Conservation (phyloP, 2,888 invertebrate genomes). For the Callinectes sapidus region DNA sequence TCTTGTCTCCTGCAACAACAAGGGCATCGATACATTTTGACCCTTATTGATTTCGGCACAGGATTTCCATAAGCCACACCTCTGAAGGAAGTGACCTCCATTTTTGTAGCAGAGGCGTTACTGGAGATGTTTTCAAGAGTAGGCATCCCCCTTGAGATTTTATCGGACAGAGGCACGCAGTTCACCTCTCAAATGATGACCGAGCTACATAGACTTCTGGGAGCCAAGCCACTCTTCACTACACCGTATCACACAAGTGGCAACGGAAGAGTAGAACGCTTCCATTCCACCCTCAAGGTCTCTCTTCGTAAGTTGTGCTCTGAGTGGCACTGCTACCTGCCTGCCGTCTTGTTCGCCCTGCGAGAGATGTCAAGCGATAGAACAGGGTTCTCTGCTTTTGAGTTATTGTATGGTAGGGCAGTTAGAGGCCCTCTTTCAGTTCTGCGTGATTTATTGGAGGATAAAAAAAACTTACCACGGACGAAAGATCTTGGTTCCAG, state of each 20-base stretch:
- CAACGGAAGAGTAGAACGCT: not conserved
- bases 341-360: slow-evolving; percentile 41
- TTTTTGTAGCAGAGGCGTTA: not conserved
- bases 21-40: slow-evolving; percentile 19
- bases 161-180: not conserved
- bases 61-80: not conserved
- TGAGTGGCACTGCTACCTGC: too few relatives aligned
- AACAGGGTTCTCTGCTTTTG: slow-evolving; percentile 52
- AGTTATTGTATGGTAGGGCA: slow-evolving; percentile 34
- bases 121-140: not conserved
- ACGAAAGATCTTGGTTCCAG: slow-evolving; percentile 34
- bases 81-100: not conserved
- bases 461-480: not conserved
- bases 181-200: not conserved
- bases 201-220: not conserved
- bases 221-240: not conserved
- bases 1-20: not conserved
- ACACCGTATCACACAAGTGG: not conserved
- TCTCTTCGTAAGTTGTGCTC: not conserved
- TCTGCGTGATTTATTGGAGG: slow-evolving; percentile 35
- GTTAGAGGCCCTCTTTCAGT: slow-evolving; percentile 34
- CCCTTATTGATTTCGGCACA: not conserved
- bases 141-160: not conserved
- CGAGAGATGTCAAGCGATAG: slow-evolving; percentile 46
- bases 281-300: not conserved